These are phyloP conservation scores for Drosophila paranaensis DNA, from an alignment of 2,888 invertebrate genomes.

Conservation along the genomic window DNA sequence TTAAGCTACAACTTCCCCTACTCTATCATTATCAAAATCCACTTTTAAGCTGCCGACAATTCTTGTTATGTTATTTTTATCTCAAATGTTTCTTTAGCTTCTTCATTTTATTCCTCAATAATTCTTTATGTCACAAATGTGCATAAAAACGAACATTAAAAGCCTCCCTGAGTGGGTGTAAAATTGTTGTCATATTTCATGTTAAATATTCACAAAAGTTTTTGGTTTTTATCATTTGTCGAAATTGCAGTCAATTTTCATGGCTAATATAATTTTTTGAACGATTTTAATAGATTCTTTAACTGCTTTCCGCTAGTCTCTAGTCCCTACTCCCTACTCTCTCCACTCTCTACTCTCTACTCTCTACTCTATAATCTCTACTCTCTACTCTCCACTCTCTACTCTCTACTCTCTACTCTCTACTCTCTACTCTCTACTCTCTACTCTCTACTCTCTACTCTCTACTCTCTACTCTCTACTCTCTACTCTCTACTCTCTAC, in stretches of 20 bases:
- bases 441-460: too few relatives aligned
- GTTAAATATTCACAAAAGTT: background rate
- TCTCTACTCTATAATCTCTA: too few relatives aligned
- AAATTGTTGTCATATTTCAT: slow-evolving; percentile 3
- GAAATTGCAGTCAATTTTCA: background rate
- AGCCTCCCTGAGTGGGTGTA: background rate
- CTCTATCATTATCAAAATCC: background rate
- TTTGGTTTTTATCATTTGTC: background rate
- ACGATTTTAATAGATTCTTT: background rate
- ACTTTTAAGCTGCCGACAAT: background rate
- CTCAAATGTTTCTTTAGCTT: background rate
- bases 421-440: too few relatives aligned
- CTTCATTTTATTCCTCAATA: background rate
- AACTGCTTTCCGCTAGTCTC: background rate
- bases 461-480: too few relatives aligned
- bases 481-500: too few relatives aligned
- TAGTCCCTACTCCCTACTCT: too few relatives aligned
- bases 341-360: too few relatives aligned
- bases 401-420: too few relatives aligned
- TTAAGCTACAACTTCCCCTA: background rate
- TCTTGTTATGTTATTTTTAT: background rate
- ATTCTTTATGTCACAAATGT: background rate
- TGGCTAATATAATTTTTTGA: background rate
- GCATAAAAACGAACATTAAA: slow-evolving; percentile 7
- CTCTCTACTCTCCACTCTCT: too few relatives aligned